Base-by-base conservation (phyloP, 1,140 invertebrate genomes). In the Luehdorfia chinensis region DNA sequence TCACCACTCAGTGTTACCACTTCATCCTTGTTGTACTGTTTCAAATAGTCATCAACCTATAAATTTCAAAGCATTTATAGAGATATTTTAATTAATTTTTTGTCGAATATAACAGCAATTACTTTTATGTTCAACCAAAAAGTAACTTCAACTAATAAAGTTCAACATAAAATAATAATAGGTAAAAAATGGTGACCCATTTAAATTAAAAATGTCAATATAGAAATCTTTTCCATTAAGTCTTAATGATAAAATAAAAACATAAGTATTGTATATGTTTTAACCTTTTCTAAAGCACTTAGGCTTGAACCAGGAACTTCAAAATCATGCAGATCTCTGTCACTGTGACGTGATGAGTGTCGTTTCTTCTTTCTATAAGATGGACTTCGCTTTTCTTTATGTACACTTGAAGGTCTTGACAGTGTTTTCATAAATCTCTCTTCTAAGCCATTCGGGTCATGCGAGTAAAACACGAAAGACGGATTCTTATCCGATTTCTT, bases 401-500 rank as follows among this genome's bases (percentile, higher is more conserved):
- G 84, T 14, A 81, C 78, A 50, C 83, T 85, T 5, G 79, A 85
- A 1, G 84, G 78, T 27, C 84, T 65, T 0, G 83, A 87, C 15
- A 84, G 49, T 1, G 57, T 75, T 47, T 85, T 87, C 67, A 79
- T 75, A 41, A 75, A 76, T 43, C 83, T 76, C 31, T 87, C 86
- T 52, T 88, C 87, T 30, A 84, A 74, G 9, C 79, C 79, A 58
- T 75, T 87, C 4, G 86, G 84, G 48, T 87, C 83, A 47, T 87
- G 86, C 1, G 84, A 87, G 59, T 87, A 88, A 41, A 88, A 83
- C 1, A 87, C 83, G 57, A 84, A 81, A 2, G 84, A 83, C 0
- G 85, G 84, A 59, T 78, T 81, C 52, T 87, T 87, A 48, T 88
- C 85, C 2, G 85, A 80, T 47, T 87, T 88, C 48, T 88, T 88